These are phyloP conservation scores for Pollenia labialis DNA, from an alignment of 2,888 invertebrate species.

Conservation along the genomic window DNA sequence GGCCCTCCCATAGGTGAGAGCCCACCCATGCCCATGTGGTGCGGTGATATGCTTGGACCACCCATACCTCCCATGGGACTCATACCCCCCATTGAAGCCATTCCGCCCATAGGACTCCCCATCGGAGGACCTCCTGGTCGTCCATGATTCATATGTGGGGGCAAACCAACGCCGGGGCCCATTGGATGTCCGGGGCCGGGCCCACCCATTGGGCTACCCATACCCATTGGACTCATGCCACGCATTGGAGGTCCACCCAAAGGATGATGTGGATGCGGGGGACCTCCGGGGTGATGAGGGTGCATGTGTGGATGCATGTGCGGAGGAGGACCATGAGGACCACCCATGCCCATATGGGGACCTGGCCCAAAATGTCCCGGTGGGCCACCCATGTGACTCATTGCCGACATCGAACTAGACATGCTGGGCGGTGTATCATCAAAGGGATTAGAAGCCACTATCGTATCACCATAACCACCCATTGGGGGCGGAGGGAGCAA, in stretches of 20 bases:
- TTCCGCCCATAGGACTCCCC: conserved; percentile 86
- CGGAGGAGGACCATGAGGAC: conserved; percentile 84
- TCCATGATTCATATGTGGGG: conserved; percentile 83
- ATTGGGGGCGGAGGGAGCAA: conserved; percentile 92
- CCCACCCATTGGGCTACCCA: conserved; percentile 77
- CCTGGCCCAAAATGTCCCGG: conserved; percentile 80
- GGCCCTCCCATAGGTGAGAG: conserved; percentile 86
- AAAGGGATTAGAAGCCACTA: conserved; percentile 97
- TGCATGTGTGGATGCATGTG: conserved; percentile 77
- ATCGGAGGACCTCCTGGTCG: conserved; percentile 81
- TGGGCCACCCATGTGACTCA: conserved; percentile 86
- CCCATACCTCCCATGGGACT: conserved; percentile 85
- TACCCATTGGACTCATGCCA: conserved; percentile 84
- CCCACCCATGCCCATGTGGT: conserved; percentile 84
- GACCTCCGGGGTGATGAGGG: conserved; percentile 87
- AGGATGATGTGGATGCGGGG: conserved; percentile 89
- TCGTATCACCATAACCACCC: conserved; percentile 96
- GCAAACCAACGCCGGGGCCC: conserved; percentile 81
- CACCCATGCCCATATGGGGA: conserved; percentile 82
- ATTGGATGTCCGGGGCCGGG: conserved; percentile 78
- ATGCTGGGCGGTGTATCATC: conserved; percentile 91
- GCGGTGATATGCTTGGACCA: conserved; percentile 84
- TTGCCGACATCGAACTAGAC: conserved; percentile 86
- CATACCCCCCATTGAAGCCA: conserved; percentile 85
- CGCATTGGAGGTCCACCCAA: conserved; percentile 84